phyloP scores from a whole-genome alignment of 2,113 vertebrate species.

The Electrona antarctica region DNA sequence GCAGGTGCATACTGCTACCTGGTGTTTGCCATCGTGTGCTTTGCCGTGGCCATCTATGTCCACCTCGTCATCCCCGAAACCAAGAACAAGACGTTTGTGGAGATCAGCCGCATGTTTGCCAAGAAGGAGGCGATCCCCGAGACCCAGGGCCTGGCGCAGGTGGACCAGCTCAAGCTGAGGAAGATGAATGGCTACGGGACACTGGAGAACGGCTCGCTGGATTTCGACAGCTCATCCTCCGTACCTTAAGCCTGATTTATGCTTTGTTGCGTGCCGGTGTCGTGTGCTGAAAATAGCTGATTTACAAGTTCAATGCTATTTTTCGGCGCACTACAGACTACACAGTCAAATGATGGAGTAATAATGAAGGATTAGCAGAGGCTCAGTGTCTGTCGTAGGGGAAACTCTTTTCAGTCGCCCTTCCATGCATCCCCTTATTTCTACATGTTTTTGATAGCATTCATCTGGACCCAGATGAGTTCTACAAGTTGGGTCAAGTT shows the following conservation, averaged over 20 bases:
- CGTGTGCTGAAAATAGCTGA: no score
- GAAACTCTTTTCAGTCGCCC: no score
- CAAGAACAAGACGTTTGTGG: conserved; percentile 91
- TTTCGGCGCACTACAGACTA: no score
- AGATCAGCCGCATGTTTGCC: conserved; percentile 87
- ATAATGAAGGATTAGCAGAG: no score
- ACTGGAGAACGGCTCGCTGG: conserved; percentile 76
- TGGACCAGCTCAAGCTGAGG: conserved; percentile 74
- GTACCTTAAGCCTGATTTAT: conserved; percentile 46
- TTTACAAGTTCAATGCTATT: no score
- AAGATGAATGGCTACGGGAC: conserved; percentile 84
- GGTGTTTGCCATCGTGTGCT: conserved; percentile 83
- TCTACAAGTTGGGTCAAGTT: neutral
- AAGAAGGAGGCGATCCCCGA: conserved; percentile 65
- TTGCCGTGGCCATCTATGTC: conserved; percentile 82
- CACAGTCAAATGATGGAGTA: no score
- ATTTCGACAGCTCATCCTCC: conserved; percentile 78
- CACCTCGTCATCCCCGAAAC: conserved; percentile 87
- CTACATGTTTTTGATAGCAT: conserved; percentile 3
- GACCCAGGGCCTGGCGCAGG: conserved; percentile 55
- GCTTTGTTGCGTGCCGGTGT: no score
- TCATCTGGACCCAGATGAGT: neutral
- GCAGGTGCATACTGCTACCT: conserved; percentile 88
- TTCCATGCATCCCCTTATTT: no score
- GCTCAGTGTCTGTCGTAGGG: no score